Percentiles rank a stretch among this genome's conserved stretches.
These are phyloP conservation scores for Drosophila mayaguana DNA, from an alignment of 2,888 invertebrate genomes.

Conservation along the genomic window DNA sequence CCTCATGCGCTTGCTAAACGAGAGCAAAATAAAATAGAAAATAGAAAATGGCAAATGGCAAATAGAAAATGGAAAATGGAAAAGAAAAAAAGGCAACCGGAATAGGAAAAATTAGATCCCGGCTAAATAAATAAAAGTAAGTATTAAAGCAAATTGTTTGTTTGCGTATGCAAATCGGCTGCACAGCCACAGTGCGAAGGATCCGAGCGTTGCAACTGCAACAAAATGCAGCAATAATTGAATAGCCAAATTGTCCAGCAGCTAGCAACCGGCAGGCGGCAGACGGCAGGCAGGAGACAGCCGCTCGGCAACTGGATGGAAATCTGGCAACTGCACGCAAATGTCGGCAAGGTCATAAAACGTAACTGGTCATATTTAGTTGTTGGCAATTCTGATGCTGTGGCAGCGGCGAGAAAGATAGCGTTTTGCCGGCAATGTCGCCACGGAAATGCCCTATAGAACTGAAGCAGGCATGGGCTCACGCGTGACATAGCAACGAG, in stretches of 20 bases:
- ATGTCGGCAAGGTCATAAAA: conserved; percentile 68
- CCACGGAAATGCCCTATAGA: conserved; percentile 10
- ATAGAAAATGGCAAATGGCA: conserved; percentile 6
- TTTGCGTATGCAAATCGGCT: conserved; percentile 51
- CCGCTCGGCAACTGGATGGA: conserved; percentile 2
- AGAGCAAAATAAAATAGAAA: conserved; percentile 14
- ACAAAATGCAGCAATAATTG: conserved; percentile 72
- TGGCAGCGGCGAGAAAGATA: background rate
- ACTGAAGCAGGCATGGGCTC: background rate
- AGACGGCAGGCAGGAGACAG: conserved; percentile 13
- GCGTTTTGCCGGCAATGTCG: conserved; percentile 1
- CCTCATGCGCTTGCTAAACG: conserved; percentile 88
- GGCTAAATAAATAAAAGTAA: conserved; percentile 32
- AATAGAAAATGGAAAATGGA: background rate
- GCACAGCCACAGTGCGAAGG: conserved; percentile 29
- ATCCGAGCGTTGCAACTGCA: conserved; percentile 30
- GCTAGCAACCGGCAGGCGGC: background rate
- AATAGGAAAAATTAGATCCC: conserved; percentile 1
- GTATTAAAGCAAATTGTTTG: conserved; percentile 40
- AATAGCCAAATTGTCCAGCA: conserved; percentile 63
- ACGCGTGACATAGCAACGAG: background rate
- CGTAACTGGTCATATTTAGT: conserved; percentile 66
- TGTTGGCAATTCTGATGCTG: conserved; percentile 27
- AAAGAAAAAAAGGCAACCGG: background rate
- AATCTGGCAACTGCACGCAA: conserved; percentile 37